Base-by-base conservation (phyloP, 2,797 vertebrate genomes). In the Orientallactaga sibirica region DNA sequence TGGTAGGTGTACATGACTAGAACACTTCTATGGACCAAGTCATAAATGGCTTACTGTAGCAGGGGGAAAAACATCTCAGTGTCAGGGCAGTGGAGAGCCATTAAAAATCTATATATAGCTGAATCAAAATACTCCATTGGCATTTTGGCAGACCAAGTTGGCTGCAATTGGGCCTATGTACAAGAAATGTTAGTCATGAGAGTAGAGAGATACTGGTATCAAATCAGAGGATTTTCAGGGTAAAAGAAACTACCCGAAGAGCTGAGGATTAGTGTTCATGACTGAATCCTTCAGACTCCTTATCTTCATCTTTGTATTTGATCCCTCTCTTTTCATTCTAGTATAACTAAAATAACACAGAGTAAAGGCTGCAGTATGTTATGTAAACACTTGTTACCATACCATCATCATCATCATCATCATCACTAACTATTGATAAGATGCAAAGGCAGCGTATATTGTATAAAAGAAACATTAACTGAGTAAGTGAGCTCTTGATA, bases 161-260 rank as follows among this genome's bases (percentile, higher is more conserved):
- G 61, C 61, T 41, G 0, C 22, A 10, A 0, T 5, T n/a, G 22
- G 68, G 25, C 48, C 1, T n/a, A 52, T 37, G 20, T 27, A 2
- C 70, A 70, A 83, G 62, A 81, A 37, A 55, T 62, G 2, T 82
- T 29, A 85, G 48, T 24, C 7, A n/a, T 18, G 43, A 33, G 52
- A 88, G 12, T 19, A 73, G 7, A 67, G 29, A 81, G 58, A 71
- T 0, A 15, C 12, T 75, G 5, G 27, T 15, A 37, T 6, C 10
- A 61, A 43, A 22, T 1, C 19, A 33, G 73, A 80, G 33, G n/a
- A 33, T 71, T 18, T 79, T 0, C 1, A 11, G n/a, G 27, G 10
- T 29, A 7, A 20, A 19, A 37, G 33, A 81, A 62, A 19, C 0
- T 27, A 0, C 18, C 12, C 20, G 0, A 0, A 0, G 0, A 11